A percentile compares a stretch with the other conserved stretches of the same genome.
phyloP scores from a whole-genome alignment of 2,888 invertebrate genomes.

The Polyommatus iphigenia region DNA sequence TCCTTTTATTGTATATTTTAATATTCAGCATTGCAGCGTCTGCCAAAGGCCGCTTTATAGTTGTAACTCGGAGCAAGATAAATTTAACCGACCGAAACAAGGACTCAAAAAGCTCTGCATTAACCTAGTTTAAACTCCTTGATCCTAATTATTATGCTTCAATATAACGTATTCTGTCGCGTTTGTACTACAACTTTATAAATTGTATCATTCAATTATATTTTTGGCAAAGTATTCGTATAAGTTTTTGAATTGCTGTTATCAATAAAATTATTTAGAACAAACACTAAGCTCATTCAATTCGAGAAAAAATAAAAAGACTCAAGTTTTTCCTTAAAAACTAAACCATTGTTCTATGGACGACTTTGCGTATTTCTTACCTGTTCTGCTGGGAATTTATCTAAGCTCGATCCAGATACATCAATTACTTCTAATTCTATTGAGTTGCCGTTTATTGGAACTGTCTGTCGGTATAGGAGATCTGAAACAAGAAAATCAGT shows the following conservation, averaged over 20 bases:
- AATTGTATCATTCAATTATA: conserved; percentile 3
- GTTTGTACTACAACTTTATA: not conserved
- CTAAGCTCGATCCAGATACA: conserved; percentile 85
- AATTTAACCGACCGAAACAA: conserved; percentile 52
- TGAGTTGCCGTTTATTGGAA: conserved; percentile 85
- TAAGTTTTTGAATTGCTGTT: not conserved
- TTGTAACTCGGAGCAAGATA: conserved; percentile 53
- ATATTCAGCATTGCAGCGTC: conserved; percentile 51
- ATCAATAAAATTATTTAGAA: not conserved
- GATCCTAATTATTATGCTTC: conserved; percentile 35
- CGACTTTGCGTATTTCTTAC: conserved; percentile 48
- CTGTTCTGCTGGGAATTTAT: conserved; percentile 82
- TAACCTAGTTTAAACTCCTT: conserved; percentile 51
- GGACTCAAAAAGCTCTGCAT: conserved; percentile 48
- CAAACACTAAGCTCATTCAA: not conserved
- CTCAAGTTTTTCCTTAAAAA: not conserved
- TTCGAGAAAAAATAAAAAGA: not conserved
- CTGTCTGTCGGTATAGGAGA: conserved; percentile 87
- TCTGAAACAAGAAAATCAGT: conserved; percentile 76
- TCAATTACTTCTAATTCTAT: conserved; percentile 90
- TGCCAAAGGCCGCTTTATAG: conserved; percentile 55
- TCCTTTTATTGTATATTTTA: conserved; percentile 40
- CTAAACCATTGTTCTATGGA: not conserved
- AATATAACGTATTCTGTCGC: conserved; percentile 13
- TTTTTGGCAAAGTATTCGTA: not conserved